Base-by-base conservation (phyloP, 2,888 invertebrate species). In the Rotaria macrura region DNA sequence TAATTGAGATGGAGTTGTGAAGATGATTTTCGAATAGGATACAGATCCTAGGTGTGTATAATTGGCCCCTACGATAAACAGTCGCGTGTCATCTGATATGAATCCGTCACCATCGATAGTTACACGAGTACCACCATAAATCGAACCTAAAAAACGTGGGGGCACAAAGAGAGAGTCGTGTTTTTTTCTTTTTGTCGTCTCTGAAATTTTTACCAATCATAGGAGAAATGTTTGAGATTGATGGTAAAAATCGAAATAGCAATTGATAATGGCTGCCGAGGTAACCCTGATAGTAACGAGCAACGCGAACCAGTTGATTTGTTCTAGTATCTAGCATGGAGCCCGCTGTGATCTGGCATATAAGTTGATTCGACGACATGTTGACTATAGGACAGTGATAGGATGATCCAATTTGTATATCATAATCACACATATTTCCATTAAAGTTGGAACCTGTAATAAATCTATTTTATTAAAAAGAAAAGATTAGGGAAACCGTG, bases 391-490 rank as follows among this genome's bases (percentile, higher is more conserved):
- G 25, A 55, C 86, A 86, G 3, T 38, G 29, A 34, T 84, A 79
- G 1, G 43, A 43, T n/a, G 52, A 74, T 5, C 84, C 84, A 25
- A 86, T 72, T 23, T 40, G 29, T 17, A 86, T 54, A 38, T 54
- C 84, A 49, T 86, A 84, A 74, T 84, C 86, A 54, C 86, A 84
- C 38, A 34, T 10, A 29, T 29, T 86, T 40, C 12, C 17, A n/a
- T 74, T 84, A 29, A 86, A 84, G 79, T 65, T n/a, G 17, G 34
- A 74, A n/a, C 25, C 52, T 52, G 7, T 23, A 52, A 3, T 23
- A 20, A 23, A 52, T 20, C 2, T 47, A 23, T 23, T 52, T 2
- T 7, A 52, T 23, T 23, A 52, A 47, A 7, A 52, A 23, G 6
- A 52, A 20, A 4, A 23, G 23, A 7, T 5, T 52, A 52, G 3